Evolutionary conservation across 2,797 vertebrate genomes (phyloP).

Genomic region (Danio kyathit): DNA sequence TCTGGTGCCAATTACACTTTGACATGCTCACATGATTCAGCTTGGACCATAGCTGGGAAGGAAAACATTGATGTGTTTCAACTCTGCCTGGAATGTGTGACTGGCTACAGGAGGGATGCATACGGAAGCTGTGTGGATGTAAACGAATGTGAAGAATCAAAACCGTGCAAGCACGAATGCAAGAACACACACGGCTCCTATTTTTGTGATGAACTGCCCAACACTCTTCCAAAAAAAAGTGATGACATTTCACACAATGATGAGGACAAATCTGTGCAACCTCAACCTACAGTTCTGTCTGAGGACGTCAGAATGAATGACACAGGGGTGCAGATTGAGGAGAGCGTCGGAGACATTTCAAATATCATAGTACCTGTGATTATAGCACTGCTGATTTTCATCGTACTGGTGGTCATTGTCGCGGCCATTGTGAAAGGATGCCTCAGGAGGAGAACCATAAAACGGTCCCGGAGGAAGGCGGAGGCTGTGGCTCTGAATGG

Average conservation of each 20-base stretch:
- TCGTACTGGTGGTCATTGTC: conserved; percentile 79
- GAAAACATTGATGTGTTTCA: conserved; percentile 52
- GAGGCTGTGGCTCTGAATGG: conserved; percentile 59
- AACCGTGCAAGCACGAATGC: conserved; percentile 63
- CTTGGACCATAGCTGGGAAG: conserved; percentile 61
- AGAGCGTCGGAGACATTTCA: not conserved
- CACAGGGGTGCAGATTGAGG: not conserved
- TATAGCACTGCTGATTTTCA: conserved; percentile 75
- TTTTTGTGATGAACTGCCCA: conserved; percentile 45
- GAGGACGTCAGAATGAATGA: not conserved
- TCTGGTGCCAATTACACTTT: conserved; percentile 60
- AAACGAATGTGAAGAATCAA: conserved; percentile 63
- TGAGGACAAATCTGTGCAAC: not conserved
- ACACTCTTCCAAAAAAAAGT: not conserved
- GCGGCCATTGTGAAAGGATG: conserved; percentile 81
- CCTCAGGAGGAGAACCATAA: conserved; percentile 70
- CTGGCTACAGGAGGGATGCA: conserved; percentile 57
- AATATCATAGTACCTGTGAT: conserved; percentile 79
- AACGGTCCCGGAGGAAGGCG: conserved; percentile 50
- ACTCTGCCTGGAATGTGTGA: conserved; percentile 65
- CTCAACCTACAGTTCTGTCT: conserved; percentile 12
- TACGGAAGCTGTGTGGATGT: conserved; percentile 66
- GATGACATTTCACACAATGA: not conserved
- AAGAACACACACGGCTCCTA: conserved; percentile 69
- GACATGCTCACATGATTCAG: conserved; percentile 62